Evolutionary conservation across 2,797 vertebrate species (phyloP).

Genomic region (Lagodon rhomboides): DNA sequence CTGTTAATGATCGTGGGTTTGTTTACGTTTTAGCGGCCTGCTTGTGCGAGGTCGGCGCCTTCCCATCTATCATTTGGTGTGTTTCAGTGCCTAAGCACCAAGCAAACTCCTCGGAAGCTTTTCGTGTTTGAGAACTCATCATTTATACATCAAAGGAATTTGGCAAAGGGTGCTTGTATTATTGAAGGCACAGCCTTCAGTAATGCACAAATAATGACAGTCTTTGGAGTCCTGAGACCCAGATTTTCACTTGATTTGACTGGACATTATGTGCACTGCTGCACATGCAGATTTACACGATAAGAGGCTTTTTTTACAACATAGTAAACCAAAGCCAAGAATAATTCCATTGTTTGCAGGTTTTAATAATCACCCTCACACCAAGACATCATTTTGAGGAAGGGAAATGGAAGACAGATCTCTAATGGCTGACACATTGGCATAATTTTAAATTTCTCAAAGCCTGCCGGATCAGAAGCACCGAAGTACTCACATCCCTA

Average conservation of each 20-base stretch:
- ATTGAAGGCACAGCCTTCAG: constrained; percentile 48
- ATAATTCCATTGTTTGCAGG: constrained; percentile 9
- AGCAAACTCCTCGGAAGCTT: constrained; percentile 44
- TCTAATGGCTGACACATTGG: background rate
- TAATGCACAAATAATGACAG: constrained; percentile 47
- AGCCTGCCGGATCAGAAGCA: background rate
- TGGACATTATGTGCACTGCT: constrained; percentile 26
- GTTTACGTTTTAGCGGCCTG: constrained; percentile 4
- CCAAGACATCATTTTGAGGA: background rate
- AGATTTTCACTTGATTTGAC: constrained; percentile 45
- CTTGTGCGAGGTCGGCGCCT: background rate
- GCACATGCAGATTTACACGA: constrained; percentile 39
- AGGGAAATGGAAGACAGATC: background rate
- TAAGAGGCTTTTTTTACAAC: constrained; percentile 9
- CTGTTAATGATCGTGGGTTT: constrained; percentile 15
- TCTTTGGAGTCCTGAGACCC: constrained; percentile 37
- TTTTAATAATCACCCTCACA: constrained; percentile 11
- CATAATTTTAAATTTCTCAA: background rate
- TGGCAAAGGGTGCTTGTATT: constrained; percentile 61
- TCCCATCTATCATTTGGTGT: constrained; percentile 28
- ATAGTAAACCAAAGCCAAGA: background rate
- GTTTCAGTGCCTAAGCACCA: constrained; percentile 30
- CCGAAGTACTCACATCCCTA: constrained; percentile 7
- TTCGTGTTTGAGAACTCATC: constrained; percentile 55
- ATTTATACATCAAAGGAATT: constrained; percentile 71